Evolutionary conservation across 2,113 vertebrate species (phyloP), one percentile per base, ranked within the genome.

Genomic region (Trinectes maculatus): DNA sequence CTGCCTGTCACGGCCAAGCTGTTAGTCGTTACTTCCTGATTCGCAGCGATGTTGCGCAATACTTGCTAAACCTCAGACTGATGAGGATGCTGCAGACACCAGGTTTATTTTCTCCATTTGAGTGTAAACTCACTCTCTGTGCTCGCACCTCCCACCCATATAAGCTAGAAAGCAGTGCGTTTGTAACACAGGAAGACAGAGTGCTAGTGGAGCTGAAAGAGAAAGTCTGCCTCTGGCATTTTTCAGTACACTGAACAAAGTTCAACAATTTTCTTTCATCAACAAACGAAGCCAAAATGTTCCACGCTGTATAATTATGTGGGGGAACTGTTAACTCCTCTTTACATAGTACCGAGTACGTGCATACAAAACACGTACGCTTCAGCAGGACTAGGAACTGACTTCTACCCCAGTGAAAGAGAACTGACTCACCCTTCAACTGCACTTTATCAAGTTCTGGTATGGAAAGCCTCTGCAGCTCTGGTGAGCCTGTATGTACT

Each of bases 401-500:
- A 28, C 43, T 0, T 21, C 5, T 40, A 61, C 3, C n/a, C 18
- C 3, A n/a, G n/a, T 33, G 11, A 36, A 12, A 53, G 24, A n/a
- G 6, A 18, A 52, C 18, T 24, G 49, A 62, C 65, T 47, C 65
- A 64, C 33, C 58, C 62, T 46, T 16, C 6, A 57, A 58, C 61
- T 79, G 64, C 28, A 33, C 54, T 71, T 37, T 3, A 44, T 85
- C 66, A 88, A 46, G 42, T 28, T 28, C 0, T 70, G 47, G 26
- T 54, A 84, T 37, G 36, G 69, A 63, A 85, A 73, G 64, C 31
- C 3, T 15, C 42, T 24, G 29, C 28, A 37, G 49, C 60, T 65
- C 46, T 43, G 60, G 60, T 5, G n/a, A 37, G 16, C n/a, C 61
- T 31, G 54, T 18, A 6, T 42, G 31, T 26, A 11, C 54, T 31